A percentile compares a stretch with the other conserved stretches of the same genome.
Evolutionary conservation across 2,888 invertebrate genomes (phyloP).

Genomic region (Branchipolynoe longqiensis): DNA sequence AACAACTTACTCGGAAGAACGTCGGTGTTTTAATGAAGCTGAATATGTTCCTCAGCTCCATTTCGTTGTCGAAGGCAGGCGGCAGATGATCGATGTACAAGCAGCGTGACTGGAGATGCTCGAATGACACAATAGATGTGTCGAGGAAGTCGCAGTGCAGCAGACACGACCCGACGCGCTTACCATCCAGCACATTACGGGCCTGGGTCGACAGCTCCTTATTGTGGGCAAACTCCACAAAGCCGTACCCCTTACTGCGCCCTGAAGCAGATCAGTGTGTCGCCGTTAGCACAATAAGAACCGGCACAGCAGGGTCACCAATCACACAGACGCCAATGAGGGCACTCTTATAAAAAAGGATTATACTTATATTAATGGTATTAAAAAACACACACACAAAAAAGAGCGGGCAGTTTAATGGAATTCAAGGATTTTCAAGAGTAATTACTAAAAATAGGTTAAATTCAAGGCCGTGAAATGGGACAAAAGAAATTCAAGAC

Average conservation of each 20-base stretch:
- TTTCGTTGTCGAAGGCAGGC: conserved; percentile 83
- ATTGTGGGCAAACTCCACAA: conserved; percentile 83
- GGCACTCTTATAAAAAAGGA: too few species aligned
- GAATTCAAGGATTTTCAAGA: too few species aligned
- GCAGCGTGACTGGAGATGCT: conserved; percentile 84
- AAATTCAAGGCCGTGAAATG: too few species aligned
- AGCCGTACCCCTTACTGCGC: conserved; percentile 84
- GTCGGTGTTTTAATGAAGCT: conserved; percentile 83
- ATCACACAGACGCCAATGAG: too few species aligned
- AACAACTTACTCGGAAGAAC: conserved; percentile 84
- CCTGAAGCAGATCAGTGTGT: conserved; percentile 75
- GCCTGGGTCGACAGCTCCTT: conserved; percentile 83
- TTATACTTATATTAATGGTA: too few species aligned
- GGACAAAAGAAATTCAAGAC: too few species aligned
- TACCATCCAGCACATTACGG: conserved; percentile 82
- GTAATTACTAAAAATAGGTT: too few species aligned
- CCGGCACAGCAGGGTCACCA: too few species aligned
- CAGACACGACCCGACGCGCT: conserved; percentile 78
- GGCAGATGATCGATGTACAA: conserved; percentile 84
- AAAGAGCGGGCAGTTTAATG: too few species aligned
- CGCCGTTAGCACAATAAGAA: too few species aligned
- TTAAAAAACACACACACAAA: too few species aligned
- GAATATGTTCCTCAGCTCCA: conserved; percentile 83
- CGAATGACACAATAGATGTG: conserved; percentile 82
- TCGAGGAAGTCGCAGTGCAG: conserved; percentile 84